Conservation (phyloP, 2,888 invertebrate species). For the Hirtodrosophila cameraria region DNA sequence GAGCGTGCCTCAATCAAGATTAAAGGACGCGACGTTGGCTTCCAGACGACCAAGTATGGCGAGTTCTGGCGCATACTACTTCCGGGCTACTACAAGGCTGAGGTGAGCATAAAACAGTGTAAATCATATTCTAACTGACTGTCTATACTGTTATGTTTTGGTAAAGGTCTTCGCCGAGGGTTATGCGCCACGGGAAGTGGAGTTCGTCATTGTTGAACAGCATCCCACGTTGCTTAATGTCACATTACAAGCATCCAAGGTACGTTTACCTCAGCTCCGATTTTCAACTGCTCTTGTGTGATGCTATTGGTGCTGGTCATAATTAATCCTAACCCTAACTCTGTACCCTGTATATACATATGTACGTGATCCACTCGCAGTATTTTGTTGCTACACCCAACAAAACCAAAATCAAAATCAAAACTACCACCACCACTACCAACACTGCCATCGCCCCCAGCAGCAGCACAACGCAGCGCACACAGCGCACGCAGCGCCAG, state of each 20-base stretch:
- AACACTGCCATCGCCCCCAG: conserved; percentile 8
- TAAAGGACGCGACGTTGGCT: conserved; percentile 92
- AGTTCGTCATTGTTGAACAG: conserved; percentile 93
- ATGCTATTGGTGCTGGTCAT: conserved; percentile 46
- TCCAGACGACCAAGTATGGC: conserved; percentile 94
- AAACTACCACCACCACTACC: conserved; percentile 38
- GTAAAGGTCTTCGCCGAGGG: conserved; percentile 95
- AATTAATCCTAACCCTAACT: conserved; percentile 3
- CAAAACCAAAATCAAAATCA: too few species aligned
- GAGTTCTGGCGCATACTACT: conserved; percentile 97
- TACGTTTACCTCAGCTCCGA: conserved; percentile 78
- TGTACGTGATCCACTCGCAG: conserved; percentile 25
- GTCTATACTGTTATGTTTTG: conserved; percentile 15
- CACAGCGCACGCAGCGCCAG: conserved; percentile 48
- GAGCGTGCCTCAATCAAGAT: conserved; percentile 92
- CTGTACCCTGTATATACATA: conserved; percentile 5
- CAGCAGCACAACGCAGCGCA: conserved; percentile 40
- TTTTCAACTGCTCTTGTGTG: not conserved
- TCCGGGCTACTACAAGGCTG: conserved; percentile 93
- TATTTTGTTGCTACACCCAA: conserved; percentile 19
- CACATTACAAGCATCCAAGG: conserved; percentile 90
- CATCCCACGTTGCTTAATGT: conserved; percentile 94
- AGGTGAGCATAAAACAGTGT: conserved; percentile 85
- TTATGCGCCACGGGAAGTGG: conserved; percentile 92
- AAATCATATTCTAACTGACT: not conserved